A percentile compares a stretch with the other conserved stretches of the same genome.
These are phyloP conservation scores for Sebastes fasciatus DNA, from an alignment of 2,113 vertebrate genomes.

Conservation along the genomic window DNA sequence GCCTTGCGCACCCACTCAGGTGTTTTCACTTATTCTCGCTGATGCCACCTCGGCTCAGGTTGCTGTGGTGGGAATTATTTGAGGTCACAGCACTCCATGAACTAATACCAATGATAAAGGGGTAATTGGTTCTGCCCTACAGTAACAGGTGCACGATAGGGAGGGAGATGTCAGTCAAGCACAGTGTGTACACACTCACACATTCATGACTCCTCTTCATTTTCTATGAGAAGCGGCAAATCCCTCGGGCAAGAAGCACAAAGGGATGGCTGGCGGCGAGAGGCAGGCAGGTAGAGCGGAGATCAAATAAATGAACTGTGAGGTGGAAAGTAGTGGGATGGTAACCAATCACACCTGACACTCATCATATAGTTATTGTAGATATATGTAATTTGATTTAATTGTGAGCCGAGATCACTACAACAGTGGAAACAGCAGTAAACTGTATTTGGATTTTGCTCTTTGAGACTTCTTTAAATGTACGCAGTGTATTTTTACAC, in stretches of 20 bases:
- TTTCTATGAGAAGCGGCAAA: neutral
- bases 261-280: neutral
- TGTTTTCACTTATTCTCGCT: neutral
- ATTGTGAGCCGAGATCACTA: too few species aligned
- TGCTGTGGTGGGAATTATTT: neutral
- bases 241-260: neutral
- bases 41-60: constrained; percentile 4
- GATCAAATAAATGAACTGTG: neutral
- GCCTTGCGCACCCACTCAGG: neutral
- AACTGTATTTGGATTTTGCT: too few species aligned
- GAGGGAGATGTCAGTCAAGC: constrained; percentile 13
- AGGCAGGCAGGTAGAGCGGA: neutral
- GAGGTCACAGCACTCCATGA: constrained; percentile 9
- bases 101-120: constrained; percentile 9
- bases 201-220: neutral
- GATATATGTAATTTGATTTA: neutral
- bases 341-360: neutral
- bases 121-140: constrained; percentile 6
- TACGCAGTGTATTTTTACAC: too few species aligned
- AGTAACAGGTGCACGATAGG: neutral
- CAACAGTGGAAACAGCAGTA: too few species aligned
- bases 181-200: constrained; percentile 1
- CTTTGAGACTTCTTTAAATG: too few species aligned
- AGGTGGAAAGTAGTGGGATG: neutral
- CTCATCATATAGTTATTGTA: neutral